These are phyloP conservation scores for Grammomys surdaster DNA, from an alignment of 2,113 vertebrate genomes.

Conservation along the genomic window DNA sequence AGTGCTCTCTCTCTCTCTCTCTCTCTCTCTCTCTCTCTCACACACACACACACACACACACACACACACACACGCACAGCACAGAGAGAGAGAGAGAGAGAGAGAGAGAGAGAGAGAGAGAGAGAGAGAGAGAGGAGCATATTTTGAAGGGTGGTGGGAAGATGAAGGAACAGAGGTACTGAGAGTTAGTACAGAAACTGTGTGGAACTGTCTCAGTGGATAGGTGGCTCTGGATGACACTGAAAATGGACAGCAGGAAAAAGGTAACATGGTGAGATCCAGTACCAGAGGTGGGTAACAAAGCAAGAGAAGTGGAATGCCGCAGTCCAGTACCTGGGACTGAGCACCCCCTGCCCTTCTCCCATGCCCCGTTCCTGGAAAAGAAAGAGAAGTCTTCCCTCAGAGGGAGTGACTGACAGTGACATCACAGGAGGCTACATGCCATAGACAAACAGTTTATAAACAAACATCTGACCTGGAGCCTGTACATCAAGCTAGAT, in stretches of 20 bases:
- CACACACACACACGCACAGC: not conserved
- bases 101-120: no score
- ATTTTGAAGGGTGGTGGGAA: not conserved
- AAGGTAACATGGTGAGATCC: not conserved
- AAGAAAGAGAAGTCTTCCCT: not conserved
- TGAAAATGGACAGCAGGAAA: not conserved
- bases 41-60: rapidly evolving
- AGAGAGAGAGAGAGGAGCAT: not conserved
- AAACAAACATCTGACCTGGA: not conserved
- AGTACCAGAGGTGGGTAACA: not conserved
- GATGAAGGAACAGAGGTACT: not conserved
- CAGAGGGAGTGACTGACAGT: not conserved
- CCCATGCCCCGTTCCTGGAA: not conserved
- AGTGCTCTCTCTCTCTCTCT: no score
- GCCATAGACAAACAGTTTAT: not conserved
- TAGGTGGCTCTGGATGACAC: not conserved
- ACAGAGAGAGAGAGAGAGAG: not conserved
- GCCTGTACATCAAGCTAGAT: not conserved
- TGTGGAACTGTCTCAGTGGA: not conserved
- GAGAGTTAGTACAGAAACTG: not conserved
- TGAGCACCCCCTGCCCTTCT: not conserved
- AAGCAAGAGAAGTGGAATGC: not conserved
- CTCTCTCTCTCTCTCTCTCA: no score
- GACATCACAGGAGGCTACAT: no score
- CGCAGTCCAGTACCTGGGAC: not conserved